Percentiles rank a stretch among this genome's conserved stretches.
phyloP scores from a whole-genome alignment of 35 echinoderm and acorn worm genomes.

The Eucidaris tribuloides region DNA sequence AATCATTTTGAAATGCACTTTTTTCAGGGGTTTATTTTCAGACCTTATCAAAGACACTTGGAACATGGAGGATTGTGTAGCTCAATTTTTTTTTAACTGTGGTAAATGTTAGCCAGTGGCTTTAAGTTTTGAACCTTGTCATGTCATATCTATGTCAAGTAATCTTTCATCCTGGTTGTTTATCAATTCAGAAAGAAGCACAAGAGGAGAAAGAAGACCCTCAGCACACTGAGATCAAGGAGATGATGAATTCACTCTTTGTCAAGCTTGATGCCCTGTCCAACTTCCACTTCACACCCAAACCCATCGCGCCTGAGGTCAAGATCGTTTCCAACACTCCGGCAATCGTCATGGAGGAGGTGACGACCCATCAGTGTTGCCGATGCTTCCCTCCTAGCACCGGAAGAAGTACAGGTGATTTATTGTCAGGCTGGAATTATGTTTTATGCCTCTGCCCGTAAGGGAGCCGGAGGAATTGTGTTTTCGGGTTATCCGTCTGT shows the following conservation, averaged over 20 bases:
- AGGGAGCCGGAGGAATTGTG: no score
- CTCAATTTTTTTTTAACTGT: no score
- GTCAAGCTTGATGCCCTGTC: conserved; percentile 89
- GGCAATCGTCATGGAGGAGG: conserved; percentile 90
- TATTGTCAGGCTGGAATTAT: no score
- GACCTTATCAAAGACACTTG: no score
- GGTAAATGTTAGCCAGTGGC: no score
- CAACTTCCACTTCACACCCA: conserved; percentile 91
- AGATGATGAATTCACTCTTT: conserved; percentile 93
- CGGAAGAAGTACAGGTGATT: conserved; percentile 94
- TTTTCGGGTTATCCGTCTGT: no score
- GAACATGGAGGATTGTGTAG: no score
- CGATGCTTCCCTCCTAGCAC: conserved; percentile 76
- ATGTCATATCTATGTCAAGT: no score
- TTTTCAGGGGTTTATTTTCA: no score
- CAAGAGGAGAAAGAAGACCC: conserved; percentile 88
- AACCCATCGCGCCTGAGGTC: conserved; percentile 89
- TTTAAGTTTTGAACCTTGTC: no score
- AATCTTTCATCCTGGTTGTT: background rate
- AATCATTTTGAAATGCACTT: no score
- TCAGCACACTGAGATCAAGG: conserved; percentile 76
- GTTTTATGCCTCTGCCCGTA: no score
- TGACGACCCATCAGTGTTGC: conserved; percentile 71
- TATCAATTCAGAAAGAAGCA: conserved; percentile 39
- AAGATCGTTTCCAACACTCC: conserved; percentile 85